phyloP scores from a whole-genome alignment of 2,113 vertebrate species.

The Microcebus murinus region DNA sequence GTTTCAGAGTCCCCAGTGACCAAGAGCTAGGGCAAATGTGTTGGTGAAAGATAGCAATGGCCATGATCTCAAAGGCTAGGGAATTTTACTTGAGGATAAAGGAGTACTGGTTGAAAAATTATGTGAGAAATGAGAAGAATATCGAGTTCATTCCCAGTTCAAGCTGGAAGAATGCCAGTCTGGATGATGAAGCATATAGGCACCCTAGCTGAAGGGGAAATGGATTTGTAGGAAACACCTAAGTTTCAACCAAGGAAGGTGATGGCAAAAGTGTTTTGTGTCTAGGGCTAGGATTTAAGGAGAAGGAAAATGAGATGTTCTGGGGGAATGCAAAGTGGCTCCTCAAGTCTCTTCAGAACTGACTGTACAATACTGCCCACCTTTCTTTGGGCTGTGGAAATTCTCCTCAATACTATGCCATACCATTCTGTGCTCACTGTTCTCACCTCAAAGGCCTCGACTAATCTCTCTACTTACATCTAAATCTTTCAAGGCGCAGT shows the following conservation, averaged over 20 bases:
- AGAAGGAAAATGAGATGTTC: not conserved
- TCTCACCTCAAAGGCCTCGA: not conserved
- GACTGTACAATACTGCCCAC: not conserved
- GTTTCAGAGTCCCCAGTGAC: not conserved
- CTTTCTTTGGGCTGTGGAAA: slow-evolving; percentile 8
- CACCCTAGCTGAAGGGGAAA: not conserved
- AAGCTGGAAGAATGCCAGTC: not conserved
- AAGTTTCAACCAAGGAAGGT: not conserved
- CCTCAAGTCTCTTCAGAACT: not conserved
- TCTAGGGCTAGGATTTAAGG: not conserved
- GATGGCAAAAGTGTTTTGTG: not conserved
- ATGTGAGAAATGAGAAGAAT: not conserved
- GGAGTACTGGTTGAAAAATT: not conserved
- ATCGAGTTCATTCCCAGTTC: not conserved
- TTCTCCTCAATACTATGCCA: not conserved
- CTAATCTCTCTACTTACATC: slow-evolving; percentile 1
- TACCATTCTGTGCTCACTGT: not conserved
- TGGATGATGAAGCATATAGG: not conserved
- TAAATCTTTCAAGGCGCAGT: slow-evolving; percentile 30
- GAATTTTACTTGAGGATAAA: not conserved
- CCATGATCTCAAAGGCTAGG: not conserved
- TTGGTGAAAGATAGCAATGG: not conserved
- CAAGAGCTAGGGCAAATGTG: not conserved
- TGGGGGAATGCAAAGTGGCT: not conserved
- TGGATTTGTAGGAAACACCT: not conserved